These are phyloP conservation scores for Fulica atra DNA, from an alignment of 2,113 vertebrate species.

Conservation along the genomic window DNA sequence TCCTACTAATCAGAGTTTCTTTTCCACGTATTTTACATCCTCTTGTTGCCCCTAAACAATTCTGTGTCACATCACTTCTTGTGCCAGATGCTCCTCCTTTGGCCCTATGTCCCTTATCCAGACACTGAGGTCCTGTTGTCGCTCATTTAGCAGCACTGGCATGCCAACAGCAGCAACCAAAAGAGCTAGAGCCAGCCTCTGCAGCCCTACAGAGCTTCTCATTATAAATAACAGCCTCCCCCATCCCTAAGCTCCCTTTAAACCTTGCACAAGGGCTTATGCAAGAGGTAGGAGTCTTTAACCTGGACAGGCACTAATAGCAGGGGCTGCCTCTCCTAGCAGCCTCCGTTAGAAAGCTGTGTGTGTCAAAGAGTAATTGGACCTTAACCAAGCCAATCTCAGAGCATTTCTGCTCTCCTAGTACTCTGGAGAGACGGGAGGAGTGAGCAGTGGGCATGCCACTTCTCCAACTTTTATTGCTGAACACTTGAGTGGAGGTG, in stretches of 20 bases:
- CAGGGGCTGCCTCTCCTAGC: neutral
- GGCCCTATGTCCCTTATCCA: neutral
- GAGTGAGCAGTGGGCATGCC: neutral
- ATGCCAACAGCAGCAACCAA: neutral
- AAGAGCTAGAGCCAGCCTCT: neutral
- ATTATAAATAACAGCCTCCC: neutral
- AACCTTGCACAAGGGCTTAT: neutral
- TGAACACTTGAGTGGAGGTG: slow-evolving; percentile 66
- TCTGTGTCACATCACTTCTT: neutral
- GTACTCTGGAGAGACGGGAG: neutral
- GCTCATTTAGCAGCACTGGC: neutral
- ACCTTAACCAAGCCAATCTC: neutral
- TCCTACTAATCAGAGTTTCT: neutral
- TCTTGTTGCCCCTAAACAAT: neutral
- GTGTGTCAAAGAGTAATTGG: slow-evolving; percentile 43
- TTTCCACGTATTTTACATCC: neutral
- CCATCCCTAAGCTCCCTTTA: neutral
- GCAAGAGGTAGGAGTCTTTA: neutral
- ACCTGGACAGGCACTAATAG: neutral
- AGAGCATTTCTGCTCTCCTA: neutral
- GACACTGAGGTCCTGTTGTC: neutral
- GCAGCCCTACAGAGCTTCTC: neutral
- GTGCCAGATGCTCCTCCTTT: neutral
- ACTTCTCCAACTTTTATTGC: slow-evolving; percentile 57
- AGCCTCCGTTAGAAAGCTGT: neutral